Evolutionary conservation across 2,888 invertebrate species (phyloP), one percentile per base, ranked within the genome.

Genomic region (Odontocerum albicorne): DNA sequence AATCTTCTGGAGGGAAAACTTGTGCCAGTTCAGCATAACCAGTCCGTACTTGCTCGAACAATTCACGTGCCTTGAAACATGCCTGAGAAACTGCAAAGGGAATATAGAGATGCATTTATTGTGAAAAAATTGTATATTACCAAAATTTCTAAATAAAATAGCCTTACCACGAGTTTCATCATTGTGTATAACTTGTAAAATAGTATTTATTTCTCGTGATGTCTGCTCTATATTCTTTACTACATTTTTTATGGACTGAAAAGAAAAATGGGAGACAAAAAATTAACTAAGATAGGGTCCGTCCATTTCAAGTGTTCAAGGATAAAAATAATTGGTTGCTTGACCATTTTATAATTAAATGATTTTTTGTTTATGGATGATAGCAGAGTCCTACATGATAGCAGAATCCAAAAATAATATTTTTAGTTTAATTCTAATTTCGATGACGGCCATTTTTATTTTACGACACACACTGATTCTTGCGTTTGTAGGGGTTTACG

Each of bases 131-230:
- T 51, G 47, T 50, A 17, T 21, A 55, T 4, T 32, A 45, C 49
- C 8, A 45, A 27, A 6, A 12, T 16, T 32, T 16, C 3, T 31
- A 15, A 31, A 27, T 33, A 33, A 38, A 40, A 32, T 33, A 12
- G n/a, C 76, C 80, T 80, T 74, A 87, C 91, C 83, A 66, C 85
- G 83, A 62, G 82, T 80, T 52, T 83, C 77, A 60, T 82, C 82
- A 62, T 88, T 86, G 66, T 96, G 95, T 60, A 95, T 91, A 16
- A 87, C 80, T 76, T 94, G 93, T 21, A 95, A 73, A 15, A 83
- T 73, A 17, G 90, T 90, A n/a, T 86, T 77, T 20, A 90, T 87
- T 70, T 92, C 90, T 50, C 93, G 80, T 0, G 87, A 83, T 57
- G 81, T 76, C 64, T 89, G 88, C 64, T 94, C 93, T 39, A 93